Conservation (phyloP, 64 coral and sea anemone species). For the Montipora sp. region DNA sequence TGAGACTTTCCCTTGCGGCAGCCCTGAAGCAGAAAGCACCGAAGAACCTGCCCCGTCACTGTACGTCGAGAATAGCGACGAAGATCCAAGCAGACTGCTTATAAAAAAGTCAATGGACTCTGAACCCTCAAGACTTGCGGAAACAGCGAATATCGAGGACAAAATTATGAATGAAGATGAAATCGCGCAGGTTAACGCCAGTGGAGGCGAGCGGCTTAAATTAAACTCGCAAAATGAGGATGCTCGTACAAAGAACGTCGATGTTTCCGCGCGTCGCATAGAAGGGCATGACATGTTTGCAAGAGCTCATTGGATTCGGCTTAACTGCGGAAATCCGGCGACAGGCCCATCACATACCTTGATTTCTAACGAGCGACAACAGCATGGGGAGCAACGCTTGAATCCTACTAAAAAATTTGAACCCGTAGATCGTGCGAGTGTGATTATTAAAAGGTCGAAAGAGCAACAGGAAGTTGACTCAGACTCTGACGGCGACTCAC, state of each 20-base stretch:
- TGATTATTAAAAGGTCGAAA: slow-evolving; percentile 71
- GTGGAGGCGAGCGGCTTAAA: slow-evolving; percentile 58
- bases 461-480: slow-evolving; percentile 79
- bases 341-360: slow-evolving; percentile 36
- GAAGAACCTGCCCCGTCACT: slow-evolving; percentile 92
- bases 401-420: slow-evolving; percentile 1
- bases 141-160: slow-evolving; percentile 94
- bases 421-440: slow-evolving; percentile 62
- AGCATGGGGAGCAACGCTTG: slow-evolving; percentile 21
- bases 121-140: slow-evolving; percentile 78
- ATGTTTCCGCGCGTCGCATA: slow-evolving; percentile 29
- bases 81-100: slow-evolving; percentile 60
- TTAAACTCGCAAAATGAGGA: slow-evolving; percentile 17
- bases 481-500: slow-evolving; percentile 68
- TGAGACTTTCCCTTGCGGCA: slow-evolving; percentile 94
- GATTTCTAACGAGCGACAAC: slow-evolving; percentile 9
- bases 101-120: slow-evolving; percentile 79
- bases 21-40: slow-evolving; percentile 86
- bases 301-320: slow-evolving; percentile 51
- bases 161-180: slow-evolving; percentile 96
- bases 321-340: slow-evolving; percentile 44
- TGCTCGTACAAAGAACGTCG: slow-evolving; percentile 37
- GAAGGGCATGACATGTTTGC: slow-evolving; percentile 38
- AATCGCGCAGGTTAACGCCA: slow-evolving; percentile 81
- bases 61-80: slow-evolving; percentile 72